A percentile compares a stretch with the other conserved stretches of the same genome.
Conservation (phyloP, 2,113 vertebrate genomes). For the Hippocampus mohnikei region DNA sequence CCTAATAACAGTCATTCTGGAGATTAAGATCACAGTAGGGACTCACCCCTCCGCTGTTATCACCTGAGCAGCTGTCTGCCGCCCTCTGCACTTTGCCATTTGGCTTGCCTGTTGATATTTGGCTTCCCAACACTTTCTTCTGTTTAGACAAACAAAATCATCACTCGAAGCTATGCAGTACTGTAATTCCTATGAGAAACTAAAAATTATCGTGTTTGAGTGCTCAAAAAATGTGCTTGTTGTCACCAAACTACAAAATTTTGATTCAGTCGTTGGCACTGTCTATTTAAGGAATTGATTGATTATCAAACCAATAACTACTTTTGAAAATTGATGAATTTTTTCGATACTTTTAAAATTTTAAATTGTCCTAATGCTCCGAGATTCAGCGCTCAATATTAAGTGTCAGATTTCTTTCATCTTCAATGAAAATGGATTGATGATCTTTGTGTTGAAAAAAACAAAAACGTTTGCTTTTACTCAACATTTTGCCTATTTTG, state of each 20-base stretch:
- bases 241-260: too few relatives aligned
- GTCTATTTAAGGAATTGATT: not conserved
- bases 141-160: constrained; percentile 28
- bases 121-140: constrained; percentile 58
- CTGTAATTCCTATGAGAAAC: not conserved
- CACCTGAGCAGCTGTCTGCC: constrained; percentile 12
- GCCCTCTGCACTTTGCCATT: constrained; percentile 26
- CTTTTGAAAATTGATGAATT: too few relatives aligned
- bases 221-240: not conserved
- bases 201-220: not conserved
- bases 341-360: too few relatives aligned
- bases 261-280: not conserved
- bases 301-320: too few relatives aligned
- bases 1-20: not conserved
- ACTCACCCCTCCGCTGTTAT: constrained; percentile 40
- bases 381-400: too few relatives aligned
- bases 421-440: too few relatives aligned
- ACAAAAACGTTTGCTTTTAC: too few relatives aligned
- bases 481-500: too few relatives aligned
- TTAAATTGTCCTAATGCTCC: too few relatives aligned
- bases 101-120: constrained; percentile 43
- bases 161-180: not conserved
- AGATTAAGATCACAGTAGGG: not conserved
- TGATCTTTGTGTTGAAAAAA: too few relatives aligned
- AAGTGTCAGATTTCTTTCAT: too few relatives aligned